A percentile compares a stretch with the other conserved stretches of the same genome.
Evolutionary conservation across 2,797 vertebrate species (phyloP).

Genomic region (Propithecus perrieri): DNA sequence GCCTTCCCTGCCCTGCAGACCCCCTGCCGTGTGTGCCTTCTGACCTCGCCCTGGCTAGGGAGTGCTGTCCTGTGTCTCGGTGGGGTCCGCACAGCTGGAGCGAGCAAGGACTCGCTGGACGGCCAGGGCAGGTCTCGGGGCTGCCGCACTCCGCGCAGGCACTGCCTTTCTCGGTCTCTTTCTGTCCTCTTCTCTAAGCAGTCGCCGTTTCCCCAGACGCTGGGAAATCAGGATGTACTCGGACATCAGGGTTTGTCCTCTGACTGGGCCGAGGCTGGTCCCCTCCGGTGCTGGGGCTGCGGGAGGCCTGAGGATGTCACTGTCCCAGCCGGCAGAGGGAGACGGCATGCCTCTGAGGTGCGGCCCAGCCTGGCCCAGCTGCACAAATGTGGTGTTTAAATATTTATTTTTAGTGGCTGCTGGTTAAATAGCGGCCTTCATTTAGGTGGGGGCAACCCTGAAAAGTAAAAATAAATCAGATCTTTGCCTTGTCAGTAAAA

Average conservation of each 20-base stretch:
- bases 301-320: not conserved
- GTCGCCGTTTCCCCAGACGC: not conserved
- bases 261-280: not conserved
- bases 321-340: not conserved
- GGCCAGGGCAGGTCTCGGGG: not conserved
- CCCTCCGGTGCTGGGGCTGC: not conserved
- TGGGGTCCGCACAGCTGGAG: not conserved
- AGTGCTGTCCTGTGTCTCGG: not conserved
- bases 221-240: not conserved
- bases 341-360: not conserved
- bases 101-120: not conserved
- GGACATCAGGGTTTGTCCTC: not conserved
- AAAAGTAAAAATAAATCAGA: conserved; percentile 64
- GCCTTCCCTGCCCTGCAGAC: fast-evolving
- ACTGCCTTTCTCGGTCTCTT: not conserved
- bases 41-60: not conserved
- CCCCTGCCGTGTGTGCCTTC: not conserved
- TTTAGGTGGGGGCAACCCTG: conserved; percentile 1
- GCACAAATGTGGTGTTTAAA: conserved; percentile 43
- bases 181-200: not conserved
- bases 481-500: not conserved
- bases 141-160: no score
- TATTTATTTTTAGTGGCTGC: conserved; percentile 72
- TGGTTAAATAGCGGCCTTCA: conserved; percentile 53
- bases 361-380: not conserved